phyloP scores from a whole-genome alignment of 2,797 vertebrate genomes.

The Urosaurus nigricauda region DNA sequence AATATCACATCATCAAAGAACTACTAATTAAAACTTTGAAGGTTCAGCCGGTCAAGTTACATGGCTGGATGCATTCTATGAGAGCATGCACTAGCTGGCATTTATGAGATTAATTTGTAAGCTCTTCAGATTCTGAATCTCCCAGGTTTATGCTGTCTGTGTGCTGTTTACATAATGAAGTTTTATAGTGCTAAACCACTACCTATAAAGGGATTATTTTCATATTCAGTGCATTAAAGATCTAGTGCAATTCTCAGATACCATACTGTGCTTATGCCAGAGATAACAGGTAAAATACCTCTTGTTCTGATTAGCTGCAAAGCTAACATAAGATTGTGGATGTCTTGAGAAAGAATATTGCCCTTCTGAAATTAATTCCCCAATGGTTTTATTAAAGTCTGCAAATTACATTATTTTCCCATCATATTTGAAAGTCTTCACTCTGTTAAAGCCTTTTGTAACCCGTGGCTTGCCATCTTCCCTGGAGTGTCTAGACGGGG shows the following conservation, averaged over 20 bases:
- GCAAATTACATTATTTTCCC: slow-evolving; percentile 81
- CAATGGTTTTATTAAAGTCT: slow-evolving; percentile 82
- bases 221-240: slow-evolving; percentile 78
- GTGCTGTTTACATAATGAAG: slow-evolving; percentile 80
- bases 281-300: slow-evolving; percentile 77
- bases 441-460: slow-evolving; percentile 80
- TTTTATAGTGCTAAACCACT: slow-evolving; percentile 72
- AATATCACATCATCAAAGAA: slow-evolving; percentile 63
- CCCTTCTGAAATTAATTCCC: slow-evolving; percentile 83
- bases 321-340: slow-evolving; percentile 71
- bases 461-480: slow-evolving; percentile 80
- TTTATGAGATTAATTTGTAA: slow-evolving; percentile 80
- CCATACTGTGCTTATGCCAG: slow-evolving; percentile 72
- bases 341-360: slow-evolving; percentile 73
- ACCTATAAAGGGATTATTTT: slow-evolving; percentile 80
- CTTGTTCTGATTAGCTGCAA: slow-evolving; percentile 72
- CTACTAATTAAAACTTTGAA: slow-evolving; percentile 73
- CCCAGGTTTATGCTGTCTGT: slow-evolving; percentile 75
- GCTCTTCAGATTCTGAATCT: slow-evolving; percentile 76
- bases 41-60: slow-evolving; percentile 74
- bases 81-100: slow-evolving; percentile 70
- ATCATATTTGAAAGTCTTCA: slow-evolving; percentile 82
- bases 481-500: slow-evolving; percentile 84
- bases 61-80: slow-evolving; percentile 63
- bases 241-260: slow-evolving; percentile 72